Evolutionary conservation across 2,888 invertebrate genomes (phyloP).

Genomic region (Choreutis nemorana): DNA sequence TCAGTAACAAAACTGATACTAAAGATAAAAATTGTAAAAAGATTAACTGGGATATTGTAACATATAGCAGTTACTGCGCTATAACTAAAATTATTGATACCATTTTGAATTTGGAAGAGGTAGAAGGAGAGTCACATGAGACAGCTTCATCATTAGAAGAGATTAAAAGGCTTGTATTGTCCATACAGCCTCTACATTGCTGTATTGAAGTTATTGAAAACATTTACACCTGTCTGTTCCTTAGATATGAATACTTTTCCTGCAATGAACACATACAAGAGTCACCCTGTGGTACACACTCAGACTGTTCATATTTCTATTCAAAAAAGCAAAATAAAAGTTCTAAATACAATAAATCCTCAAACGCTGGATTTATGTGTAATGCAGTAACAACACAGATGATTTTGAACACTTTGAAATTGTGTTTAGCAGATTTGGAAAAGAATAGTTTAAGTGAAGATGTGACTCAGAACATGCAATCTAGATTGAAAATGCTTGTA

Average conservation of each 20-base stretch:
- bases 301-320: slow-evolving; percentile 58
- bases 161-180: slow-evolving; percentile 50
- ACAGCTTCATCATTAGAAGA: slow-evolving; percentile 50
- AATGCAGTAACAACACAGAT: slow-evolving; percentile 67
- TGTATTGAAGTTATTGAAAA: slow-evolving; percentile 74
- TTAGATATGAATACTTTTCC: slow-evolving; percentile 69
- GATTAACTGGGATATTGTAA: slow-evolving; percentile 50
- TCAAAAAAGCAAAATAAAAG: slow-evolving; percentile 42
- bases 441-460: slow-evolving; percentile 29
- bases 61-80: slow-evolving; percentile 60
- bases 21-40: slow-evolving; percentile 20
- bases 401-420: slow-evolving; percentile 64
- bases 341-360: slow-evolving; percentile 20
- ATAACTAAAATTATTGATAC: slow-evolving; percentile 57
- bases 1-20: slow-evolving; percentile 26
- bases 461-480: slow-evolving; percentile 21
- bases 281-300: slow-evolving; percentile 45
- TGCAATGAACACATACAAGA: slow-evolving; percentile 59
- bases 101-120: slow-evolving; percentile 43
- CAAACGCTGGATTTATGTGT: slow-evolving; percentile 63
- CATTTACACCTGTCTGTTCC: slow-evolving; percentile 75
- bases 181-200: slow-evolving; percentile 47
- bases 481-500: slow-evolving; percentile 36
- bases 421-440: slow-evolving; percentile 57
- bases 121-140: slow-evolving; percentile 31